A percentile compares a stretch with the other conserved stretches of the same genome.
phyloP scores from a whole-genome alignment of 2,888 invertebrate species.

The Torymus texanus region DNA sequence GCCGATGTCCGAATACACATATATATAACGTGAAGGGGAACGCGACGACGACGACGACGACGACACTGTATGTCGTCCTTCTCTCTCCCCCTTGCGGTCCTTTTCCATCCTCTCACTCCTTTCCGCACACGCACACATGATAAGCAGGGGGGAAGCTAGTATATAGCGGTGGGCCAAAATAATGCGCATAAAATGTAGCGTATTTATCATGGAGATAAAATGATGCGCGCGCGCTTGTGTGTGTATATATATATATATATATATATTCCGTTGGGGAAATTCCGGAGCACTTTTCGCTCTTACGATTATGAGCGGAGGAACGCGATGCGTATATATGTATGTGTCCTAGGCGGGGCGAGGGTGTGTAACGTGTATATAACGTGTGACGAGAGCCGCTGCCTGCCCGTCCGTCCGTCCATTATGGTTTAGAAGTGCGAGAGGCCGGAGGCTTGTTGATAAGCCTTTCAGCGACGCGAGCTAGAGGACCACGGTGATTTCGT shows the following conservation, averaged over 20 bases:
- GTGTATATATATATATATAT: no score
- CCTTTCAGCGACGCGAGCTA: not conserved
- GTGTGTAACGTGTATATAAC: not conserved
- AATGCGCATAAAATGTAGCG: slow-evolving; percentile 74
- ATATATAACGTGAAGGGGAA: not conserved
- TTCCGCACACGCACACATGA: slow-evolving; percentile 42
- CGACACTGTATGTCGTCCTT: slow-evolving; percentile 16
- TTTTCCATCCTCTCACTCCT: slow-evolving; percentile 42
- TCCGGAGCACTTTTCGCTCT: slow-evolving; percentile 30
- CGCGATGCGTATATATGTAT: no score
- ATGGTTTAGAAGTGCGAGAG: not conserved
- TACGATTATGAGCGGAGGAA: not conserved
- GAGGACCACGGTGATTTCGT: not conserved
- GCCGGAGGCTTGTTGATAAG: slow-evolving; percentile 29
- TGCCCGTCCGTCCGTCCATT: slow-evolving; percentile 25
- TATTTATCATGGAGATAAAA: slow-evolving; percentile 75
- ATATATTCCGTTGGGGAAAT: slow-evolving; percentile 4
- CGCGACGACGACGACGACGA: slow-evolving; percentile 47
- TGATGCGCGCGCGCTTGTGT: slow-evolving; percentile 63
- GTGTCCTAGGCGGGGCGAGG: not conserved
- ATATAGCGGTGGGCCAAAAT: slow-evolving; percentile 63
- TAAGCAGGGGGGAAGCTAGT: slow-evolving; percentile 55
- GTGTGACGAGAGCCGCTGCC: not conserved
- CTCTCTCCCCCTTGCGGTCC: slow-evolving; percentile 45
- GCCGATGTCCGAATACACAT: slow-evolving; percentile 3